Percentiles rank a stretch among this genome's conserved stretches.
phyloP scores from a whole-genome alignment of 2,113 vertebrate species.

The Chloroceryle aenea region DNA sequence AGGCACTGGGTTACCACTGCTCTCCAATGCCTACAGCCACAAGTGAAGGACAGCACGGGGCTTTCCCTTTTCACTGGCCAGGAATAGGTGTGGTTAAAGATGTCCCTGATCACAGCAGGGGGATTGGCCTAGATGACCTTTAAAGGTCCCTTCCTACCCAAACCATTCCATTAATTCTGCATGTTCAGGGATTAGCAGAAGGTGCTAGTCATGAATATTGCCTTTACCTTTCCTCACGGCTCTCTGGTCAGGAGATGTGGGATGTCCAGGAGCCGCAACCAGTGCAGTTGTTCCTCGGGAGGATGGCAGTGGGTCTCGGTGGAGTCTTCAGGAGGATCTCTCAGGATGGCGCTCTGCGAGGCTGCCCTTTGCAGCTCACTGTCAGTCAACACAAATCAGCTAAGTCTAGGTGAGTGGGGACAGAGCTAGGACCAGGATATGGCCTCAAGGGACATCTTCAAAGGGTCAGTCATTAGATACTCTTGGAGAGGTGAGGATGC shows the following conservation, averaged over 20 bases:
- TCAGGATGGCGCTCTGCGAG: background rate
- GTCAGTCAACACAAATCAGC: background rate
- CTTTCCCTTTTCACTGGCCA: background rate
- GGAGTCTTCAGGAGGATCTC: background rate
- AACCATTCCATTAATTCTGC: background rate
- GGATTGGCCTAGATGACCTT: background rate
- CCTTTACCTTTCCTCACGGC: accelerated
- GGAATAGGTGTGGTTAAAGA: background rate
- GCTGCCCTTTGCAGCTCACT: background rate
- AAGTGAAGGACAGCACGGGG: accelerated
- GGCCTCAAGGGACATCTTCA: background rate
- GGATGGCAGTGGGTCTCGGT: background rate
- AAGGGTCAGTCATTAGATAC: background rate
- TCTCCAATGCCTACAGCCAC: accelerated
- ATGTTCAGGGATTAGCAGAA: accelerated
- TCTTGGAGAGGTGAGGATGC: background rate
- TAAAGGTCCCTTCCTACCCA: background rate
- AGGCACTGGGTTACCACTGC: background rate
- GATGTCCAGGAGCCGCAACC: background rate
- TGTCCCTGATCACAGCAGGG: background rate
- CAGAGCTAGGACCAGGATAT: background rate
- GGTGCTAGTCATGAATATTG: accelerated
- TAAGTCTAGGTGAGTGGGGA: background rate
- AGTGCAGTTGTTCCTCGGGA: background rate
- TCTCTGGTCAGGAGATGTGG: background rate